Conservation (phyloP, 2,113 vertebrate genomes). For the Sitta europaea region DNA sequence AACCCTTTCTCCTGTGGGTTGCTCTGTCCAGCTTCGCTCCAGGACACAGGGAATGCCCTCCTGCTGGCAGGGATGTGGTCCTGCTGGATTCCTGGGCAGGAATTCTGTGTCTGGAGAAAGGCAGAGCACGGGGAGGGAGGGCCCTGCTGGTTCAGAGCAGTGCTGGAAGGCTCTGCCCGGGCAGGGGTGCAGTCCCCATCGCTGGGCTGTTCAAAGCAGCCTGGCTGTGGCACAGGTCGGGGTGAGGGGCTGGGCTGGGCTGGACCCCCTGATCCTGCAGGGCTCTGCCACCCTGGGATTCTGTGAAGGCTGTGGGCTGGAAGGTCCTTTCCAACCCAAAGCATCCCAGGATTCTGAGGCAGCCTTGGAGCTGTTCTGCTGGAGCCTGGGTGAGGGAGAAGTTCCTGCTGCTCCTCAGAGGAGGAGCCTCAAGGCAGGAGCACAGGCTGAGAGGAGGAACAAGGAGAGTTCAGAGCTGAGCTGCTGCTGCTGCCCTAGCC, state of each 20-base stretch:
- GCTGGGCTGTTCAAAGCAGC: too few species aligned
- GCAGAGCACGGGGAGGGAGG: background rate
- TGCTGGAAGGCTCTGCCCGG: too few species aligned
- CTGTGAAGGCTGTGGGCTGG: background rate
- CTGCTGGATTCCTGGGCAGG: background rate
- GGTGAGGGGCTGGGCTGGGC: too few species aligned
- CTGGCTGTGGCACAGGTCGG: too few species aligned
- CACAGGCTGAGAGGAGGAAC: background rate
- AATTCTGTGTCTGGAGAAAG: background rate
- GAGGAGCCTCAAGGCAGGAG: background rate
- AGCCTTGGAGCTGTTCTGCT: background rate
- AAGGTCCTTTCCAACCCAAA: background rate
- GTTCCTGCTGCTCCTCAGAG: background rate
- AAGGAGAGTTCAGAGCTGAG: background rate
- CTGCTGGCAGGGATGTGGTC: fast-evolving
- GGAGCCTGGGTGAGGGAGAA: background rate
- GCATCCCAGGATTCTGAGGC: background rate
- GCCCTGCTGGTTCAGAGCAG: too few species aligned
- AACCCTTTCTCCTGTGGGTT: background rate
- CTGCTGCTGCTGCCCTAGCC: background rate
- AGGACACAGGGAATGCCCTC: fast-evolving
- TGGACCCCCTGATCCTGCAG: too few species aligned
- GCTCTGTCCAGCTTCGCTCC: background rate
- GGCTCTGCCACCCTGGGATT: too few species aligned
- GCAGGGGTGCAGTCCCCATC: too few species aligned